Conservation (phyloP, 2,888 invertebrate genomes). For the Pharmacophagus antenor region DNA sequence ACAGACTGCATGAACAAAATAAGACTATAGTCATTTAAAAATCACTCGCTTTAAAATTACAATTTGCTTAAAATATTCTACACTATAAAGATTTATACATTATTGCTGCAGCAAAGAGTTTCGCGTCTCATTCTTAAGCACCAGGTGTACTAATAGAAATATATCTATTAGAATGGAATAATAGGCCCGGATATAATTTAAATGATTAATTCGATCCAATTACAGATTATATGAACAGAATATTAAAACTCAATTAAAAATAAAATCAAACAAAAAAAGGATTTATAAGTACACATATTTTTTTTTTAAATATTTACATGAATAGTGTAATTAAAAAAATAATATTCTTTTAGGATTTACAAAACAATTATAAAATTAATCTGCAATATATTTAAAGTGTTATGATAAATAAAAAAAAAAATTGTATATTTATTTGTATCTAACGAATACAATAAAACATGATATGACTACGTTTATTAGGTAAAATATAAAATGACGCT, state of each 20-base stretch:
- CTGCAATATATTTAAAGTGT: not conserved
- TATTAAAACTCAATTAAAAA: too few relatives aligned
- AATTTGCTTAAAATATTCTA: slow-evolving; percentile 1
- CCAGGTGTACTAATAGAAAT: not conserved
- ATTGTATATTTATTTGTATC: not conserved
- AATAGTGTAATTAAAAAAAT: not conserved
- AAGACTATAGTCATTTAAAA: not conserved
- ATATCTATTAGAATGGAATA: too few relatives aligned
- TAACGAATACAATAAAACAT: not conserved
- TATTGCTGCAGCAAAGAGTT: slow-evolving; percentile 3
- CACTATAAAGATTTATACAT: slow-evolving; percentile 4
- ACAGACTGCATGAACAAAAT: too few relatives aligned
- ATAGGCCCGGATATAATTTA: too few relatives aligned
- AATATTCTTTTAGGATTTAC: too few relatives aligned
- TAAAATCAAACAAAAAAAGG: not conserved
- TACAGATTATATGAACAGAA: not conserved
- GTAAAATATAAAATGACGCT: not conserved
- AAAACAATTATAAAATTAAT: not conserved
- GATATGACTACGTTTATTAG: not conserved
- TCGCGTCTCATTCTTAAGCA: not conserved
- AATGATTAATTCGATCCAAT: not conserved
- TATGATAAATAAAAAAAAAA: not conserved
- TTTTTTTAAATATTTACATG: not conserved
- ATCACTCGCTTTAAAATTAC: not conserved
- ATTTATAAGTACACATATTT: not conserved